Percentiles rank a stretch among this genome's conserved stretches.
Evolutionary conservation across 2,888 invertebrate genomes (phyloP).

Genomic region (Coleophora flavipennella): DNA sequence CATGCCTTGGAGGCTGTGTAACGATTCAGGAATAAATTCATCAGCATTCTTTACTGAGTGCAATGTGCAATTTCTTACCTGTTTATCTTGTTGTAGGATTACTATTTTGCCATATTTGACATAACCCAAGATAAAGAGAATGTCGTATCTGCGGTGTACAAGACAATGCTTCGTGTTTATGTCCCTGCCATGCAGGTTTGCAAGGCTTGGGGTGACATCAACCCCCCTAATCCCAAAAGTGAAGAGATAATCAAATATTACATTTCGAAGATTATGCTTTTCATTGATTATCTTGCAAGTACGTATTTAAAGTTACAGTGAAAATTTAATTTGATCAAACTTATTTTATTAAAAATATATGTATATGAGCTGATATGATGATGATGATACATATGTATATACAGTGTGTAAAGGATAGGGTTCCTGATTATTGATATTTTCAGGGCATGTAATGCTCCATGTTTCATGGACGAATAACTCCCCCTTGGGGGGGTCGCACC

Average conservation of each 20-base stretch:
- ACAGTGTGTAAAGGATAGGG: no score
- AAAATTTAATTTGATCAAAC: background rate
- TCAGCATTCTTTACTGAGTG: no score
- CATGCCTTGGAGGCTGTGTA: no score
- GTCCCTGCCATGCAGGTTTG: constrained; percentile 44
- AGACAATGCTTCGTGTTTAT: constrained; percentile 40
- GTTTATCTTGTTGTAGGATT: constrained; percentile 33
- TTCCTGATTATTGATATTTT: no score
- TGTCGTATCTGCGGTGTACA: constrained; percentile 56
- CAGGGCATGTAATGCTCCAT: no score
- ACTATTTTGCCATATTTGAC: constrained; percentile 41
- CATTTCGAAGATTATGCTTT: constrained; percentile 53
- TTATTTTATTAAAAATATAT: background rate
- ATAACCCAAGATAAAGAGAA: constrained; percentile 51
- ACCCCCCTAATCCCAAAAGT: constrained; percentile 60
- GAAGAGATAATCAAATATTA: constrained; percentile 46
- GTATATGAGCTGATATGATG: no score
- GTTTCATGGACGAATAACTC: no score
- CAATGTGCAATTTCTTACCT: no score
- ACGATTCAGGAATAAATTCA: no score
- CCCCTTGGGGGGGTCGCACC: no score
- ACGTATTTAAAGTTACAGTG: constrained; percentile 18
- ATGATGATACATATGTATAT: no score
- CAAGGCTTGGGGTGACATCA: constrained; percentile 57
- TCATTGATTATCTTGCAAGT: constrained; percentile 60